Conservation (phyloP, 2,888 invertebrate species). For the Orthonevra nobilis region DNA sequence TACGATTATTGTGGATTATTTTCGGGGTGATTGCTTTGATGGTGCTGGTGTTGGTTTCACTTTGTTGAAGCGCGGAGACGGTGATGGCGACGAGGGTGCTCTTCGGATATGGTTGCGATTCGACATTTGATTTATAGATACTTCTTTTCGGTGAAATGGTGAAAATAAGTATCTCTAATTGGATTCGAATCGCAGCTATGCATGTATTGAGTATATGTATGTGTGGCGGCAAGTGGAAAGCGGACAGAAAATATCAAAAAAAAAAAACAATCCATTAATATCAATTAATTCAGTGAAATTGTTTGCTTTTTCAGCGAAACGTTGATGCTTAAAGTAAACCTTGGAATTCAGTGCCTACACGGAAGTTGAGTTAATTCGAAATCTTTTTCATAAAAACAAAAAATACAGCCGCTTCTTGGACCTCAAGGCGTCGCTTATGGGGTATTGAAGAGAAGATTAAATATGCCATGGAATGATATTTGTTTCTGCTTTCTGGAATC, state of each 20-base stretch:
- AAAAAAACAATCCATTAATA: slow-evolving; percentile 39
- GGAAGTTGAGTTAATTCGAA: no score
- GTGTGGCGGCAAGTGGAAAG: no score
- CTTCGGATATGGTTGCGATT: not conserved
- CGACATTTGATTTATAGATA: slow-evolving; percentile 66
- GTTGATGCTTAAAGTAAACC: no score
- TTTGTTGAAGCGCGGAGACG: no score
- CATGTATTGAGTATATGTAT: not conserved
- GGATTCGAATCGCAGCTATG: slow-evolving; percentile 30
- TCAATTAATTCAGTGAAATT: slow-evolving; percentile 26
- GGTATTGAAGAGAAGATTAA: no score
- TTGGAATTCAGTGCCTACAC: not conserved
- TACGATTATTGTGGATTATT: slow-evolving; percentile 62
- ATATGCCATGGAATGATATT: no score
- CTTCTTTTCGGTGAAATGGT: slow-evolving; percentile 50
- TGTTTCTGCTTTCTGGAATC: no score
- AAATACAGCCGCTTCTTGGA: no score
- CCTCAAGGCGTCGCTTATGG: no score
- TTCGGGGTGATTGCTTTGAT: slow-evolving; percentile 49
- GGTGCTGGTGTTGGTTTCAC: no score
- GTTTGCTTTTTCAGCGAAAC: slow-evolving; percentile 4
- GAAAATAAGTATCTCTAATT: slow-evolving; percentile 64
- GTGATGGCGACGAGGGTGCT: not conserved
- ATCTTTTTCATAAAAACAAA: no score
- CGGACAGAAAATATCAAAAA: no score